Conservation (phyloP, 2,888 invertebrate genomes). For the Drosophila mulleri region DNA sequence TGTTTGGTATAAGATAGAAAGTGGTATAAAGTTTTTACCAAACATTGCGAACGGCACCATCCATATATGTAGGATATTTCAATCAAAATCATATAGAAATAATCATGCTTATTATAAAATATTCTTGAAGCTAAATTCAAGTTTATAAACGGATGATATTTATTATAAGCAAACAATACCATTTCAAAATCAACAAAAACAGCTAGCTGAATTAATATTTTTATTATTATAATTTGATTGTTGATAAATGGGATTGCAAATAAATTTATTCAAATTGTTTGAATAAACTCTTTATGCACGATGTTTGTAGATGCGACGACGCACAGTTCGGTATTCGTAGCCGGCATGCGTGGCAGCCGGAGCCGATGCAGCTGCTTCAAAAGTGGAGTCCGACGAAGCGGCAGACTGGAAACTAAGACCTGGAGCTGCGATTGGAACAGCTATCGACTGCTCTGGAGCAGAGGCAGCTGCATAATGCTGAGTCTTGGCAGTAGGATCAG, state of each 20-base stretch:
- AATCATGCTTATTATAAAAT: neutral
- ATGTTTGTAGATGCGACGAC: conserved; percentile 67
- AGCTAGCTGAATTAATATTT: neutral
- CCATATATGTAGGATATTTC: too few relatives aligned
- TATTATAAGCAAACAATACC: neutral
- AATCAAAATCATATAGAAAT: too few relatives aligned
- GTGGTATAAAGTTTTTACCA: too few relatives aligned
- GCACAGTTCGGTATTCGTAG: conserved; percentile 71
- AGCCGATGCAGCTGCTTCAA: conserved; percentile 40
- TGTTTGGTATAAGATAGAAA: too few relatives aligned
- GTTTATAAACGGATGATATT: neutral
- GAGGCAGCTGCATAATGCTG: conserved; percentile 42
- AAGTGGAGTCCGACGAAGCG: neutral
- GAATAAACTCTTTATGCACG: conserved; percentile 55
- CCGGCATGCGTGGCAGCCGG: conserved; percentile 48
- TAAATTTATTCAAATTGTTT: neutral
- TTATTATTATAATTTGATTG: neutral
- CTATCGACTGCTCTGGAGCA: conserved; percentile 31
- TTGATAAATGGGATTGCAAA: conserved; percentile 32
- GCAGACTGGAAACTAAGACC: conserved; percentile 21
- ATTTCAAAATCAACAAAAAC: neutral
- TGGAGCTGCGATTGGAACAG: conserved; percentile 26
- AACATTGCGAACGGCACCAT: too few relatives aligned
- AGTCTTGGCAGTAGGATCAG: conserved; percentile 19
- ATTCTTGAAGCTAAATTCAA: neutral